Conservation (phyloP, 2,797 vertebrate species). For the Cirrhinus molitorella region DNA sequence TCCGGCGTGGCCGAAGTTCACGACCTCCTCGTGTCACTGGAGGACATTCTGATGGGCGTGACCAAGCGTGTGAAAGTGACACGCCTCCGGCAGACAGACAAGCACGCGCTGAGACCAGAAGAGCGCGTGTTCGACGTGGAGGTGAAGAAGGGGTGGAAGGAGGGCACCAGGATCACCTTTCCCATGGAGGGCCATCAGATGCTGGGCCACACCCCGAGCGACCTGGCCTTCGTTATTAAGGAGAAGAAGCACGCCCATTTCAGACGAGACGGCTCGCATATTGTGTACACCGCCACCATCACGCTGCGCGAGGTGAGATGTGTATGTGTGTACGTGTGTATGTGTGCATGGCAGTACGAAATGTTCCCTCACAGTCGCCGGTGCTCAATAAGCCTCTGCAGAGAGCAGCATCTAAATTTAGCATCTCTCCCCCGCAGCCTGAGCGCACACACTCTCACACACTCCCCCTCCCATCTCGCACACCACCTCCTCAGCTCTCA, state of each 20-base stretch:
- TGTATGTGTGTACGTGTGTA: slow-evolving; percentile 21
- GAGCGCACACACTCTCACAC: slow-evolving; percentile 64
- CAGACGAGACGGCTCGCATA: slow-evolving; percentile 89
- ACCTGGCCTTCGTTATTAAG: slow-evolving; percentile 93
- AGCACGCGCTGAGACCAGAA: slow-evolving; percentile 85
- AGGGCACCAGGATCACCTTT: slow-evolving; percentile 97
- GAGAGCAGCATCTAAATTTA: slow-evolving; percentile 82
- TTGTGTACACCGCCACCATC: slow-evolving; percentile 91
- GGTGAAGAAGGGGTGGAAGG: slow-evolving; percentile 96
- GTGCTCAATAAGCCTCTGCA: slow-evolving; percentile 68
- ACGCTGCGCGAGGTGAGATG: slow-evolving; percentile 90
- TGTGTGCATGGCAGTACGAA: slow-evolving; percentile 64
- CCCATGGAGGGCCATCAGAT: slow-evolving; percentile 93
- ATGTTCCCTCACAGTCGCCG: slow-evolving; percentile 56
- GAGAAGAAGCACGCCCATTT: slow-evolving; percentile 92
- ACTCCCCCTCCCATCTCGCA: slow-evolving; percentile 63
- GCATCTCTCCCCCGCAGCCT: slow-evolving; percentile 63
- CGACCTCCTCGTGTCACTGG: slow-evolving; percentile 90
- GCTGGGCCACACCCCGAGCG: slow-evolving; percentile 87
- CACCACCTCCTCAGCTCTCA: slow-evolving; percentile 60
- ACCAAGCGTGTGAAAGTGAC: slow-evolving; percentile 96
- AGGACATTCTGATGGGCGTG: slow-evolving; percentile 93
- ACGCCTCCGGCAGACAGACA: slow-evolving; percentile 88
- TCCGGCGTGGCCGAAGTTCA: slow-evolving; percentile 86
- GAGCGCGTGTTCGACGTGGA: slow-evolving; percentile 96